Conservation (phyloP, 2,797 vertebrate species). For the Diglossa cyanea region DNA sequence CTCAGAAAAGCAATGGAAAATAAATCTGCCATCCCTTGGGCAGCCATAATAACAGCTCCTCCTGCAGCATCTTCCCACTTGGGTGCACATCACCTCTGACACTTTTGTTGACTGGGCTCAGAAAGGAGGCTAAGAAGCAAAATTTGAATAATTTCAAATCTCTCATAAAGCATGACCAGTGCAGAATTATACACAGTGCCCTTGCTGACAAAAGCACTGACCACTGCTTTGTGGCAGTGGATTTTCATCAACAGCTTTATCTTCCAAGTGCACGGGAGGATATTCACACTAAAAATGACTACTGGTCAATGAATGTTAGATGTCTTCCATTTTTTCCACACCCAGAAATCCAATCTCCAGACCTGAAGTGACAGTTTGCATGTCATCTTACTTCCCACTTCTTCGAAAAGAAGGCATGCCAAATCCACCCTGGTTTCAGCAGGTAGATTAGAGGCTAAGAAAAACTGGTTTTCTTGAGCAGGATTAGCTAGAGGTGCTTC, state of each 20-base stretch:
- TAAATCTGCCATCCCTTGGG: background rate
- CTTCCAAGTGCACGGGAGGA: background rate
- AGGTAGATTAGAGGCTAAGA: slow-evolving; percentile 40
- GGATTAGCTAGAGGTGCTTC: slow-evolving; percentile 54
- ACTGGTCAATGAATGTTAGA: background rate
- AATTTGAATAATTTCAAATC: background rate
- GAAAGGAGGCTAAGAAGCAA: background rate
- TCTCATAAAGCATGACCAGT: background rate
- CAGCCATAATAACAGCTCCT: background rate
- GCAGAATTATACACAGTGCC: background rate
- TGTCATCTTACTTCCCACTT: background rate
- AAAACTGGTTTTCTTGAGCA: slow-evolving; percentile 44
- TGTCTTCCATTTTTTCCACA: background rate
- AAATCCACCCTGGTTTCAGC: slow-evolving; percentile 36
- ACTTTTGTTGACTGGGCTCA: background rate
- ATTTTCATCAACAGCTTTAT: background rate
- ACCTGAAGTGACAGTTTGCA: background rate
- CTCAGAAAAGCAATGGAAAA: background rate
- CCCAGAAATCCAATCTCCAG: background rate
- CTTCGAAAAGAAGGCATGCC: background rate
- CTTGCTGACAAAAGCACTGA: background rate
- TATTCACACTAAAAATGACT: background rate
- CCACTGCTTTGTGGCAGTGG: background rate
- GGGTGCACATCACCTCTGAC: background rate
- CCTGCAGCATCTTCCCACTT: background rate